Base-by-base conservation (phyloP, 2,888 invertebrate species). In the Chymomyza caudatula region DNA sequence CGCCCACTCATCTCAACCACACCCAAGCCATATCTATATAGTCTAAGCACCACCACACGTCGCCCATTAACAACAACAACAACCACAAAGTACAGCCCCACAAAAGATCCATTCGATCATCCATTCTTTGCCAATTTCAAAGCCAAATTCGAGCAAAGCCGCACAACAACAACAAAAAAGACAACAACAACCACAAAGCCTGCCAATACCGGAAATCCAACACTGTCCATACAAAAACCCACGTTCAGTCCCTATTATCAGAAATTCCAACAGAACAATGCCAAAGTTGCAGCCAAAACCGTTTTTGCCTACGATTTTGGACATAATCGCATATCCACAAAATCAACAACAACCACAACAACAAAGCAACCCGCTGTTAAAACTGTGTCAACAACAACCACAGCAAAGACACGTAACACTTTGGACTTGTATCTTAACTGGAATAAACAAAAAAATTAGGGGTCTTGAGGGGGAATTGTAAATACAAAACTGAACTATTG, bases 121-220 rank as follows among this genome's bases (percentile, higher is more conserved):
- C 79, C 78, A 25, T 78, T 83, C 66, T 83, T 83, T 60, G 78
- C 73, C 3, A 81, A 78, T 62, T 77, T 71, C 56, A 76, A 75
- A 53, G 60, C 63, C 0, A 44, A 51, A 13, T 79, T 84, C 42
- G 58, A 76, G 1, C 44, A 55, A 44, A 59, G 20, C 49, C n/a
- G 19, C 54, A 47, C 23, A 11, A 25, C 0, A 19, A 17, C 17
- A 60, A 52, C 54, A 37, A 3, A 3, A 43, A 63, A 23, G 4
- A 2, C 51, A 17, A 55, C 22, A 56, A 4, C 23, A 6, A 15
- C 3, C 15, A 1, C 20, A 25, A 62, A 49, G 17, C 20, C 23
- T 52, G 19, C 43, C 51, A 62, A 72, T 63, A 56, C 60, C 22
- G 49, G 49, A 20, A 29, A 61, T 52, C 57, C 66, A 51, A 37